A percentile compares a stretch with the other conserved stretches of the same genome.
Evolutionary conservation across 2,888 invertebrate genomes (phyloP).

Genomic region (Megalurothrips usitatus): DNA sequence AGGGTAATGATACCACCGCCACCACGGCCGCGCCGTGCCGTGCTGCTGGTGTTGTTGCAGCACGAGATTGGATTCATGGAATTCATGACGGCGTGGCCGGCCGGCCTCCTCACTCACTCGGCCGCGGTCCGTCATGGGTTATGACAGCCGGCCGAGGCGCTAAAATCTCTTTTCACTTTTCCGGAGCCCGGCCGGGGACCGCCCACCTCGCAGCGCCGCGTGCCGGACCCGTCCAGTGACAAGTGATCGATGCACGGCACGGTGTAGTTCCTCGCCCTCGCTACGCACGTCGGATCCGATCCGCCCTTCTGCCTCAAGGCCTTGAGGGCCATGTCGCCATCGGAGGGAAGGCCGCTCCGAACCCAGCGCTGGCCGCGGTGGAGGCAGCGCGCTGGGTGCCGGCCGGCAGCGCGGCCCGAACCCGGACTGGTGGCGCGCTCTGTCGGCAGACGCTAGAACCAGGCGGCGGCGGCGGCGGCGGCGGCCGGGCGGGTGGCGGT

Average conservation of each 20-base stretch:
- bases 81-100: not conserved
- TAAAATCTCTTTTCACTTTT: not conserved
- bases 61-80: conserved; percentile 1
- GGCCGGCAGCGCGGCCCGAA: not conserved
- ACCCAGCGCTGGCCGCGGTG: too few species aligned
- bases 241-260: too few species aligned
- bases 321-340: too few species aligned
- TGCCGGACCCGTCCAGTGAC: too few species aligned
- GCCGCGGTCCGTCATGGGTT: not conserved
- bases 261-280: too few species aligned
- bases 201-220: not conserved
- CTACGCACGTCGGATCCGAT: too few species aligned
- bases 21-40: not conserved
- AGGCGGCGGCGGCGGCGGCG: not conserved
- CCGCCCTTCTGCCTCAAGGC: too few species aligned
- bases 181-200: not conserved
- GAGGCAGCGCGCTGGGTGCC: too few species aligned
- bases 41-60: not conserved
- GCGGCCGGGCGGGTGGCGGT: not conserved
- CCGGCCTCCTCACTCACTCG: not conserved
- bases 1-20: conserved; percentile 1
- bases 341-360: too few species aligned
- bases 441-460: not conserved
- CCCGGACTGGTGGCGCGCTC: not conserved
- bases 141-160: not conserved